phyloP scores from a whole-genome alignment of 2,113 vertebrate species.

The Lepisosteus osseus region DNA sequence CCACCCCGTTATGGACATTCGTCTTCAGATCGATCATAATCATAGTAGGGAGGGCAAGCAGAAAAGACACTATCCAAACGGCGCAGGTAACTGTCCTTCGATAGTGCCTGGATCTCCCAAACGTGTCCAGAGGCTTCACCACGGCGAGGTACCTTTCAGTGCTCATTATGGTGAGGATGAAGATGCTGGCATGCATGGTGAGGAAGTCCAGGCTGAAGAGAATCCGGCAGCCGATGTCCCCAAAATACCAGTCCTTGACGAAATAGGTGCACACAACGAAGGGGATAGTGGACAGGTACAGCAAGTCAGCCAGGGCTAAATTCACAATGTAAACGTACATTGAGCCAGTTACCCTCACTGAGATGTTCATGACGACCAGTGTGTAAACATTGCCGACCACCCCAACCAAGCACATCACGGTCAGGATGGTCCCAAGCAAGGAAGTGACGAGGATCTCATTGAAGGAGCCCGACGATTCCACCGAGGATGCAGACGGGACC shows the following conservation, averaged over 20 bases:
- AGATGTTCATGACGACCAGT: slow-evolving; percentile 38
- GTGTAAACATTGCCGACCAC: slow-evolving; percentile 43
- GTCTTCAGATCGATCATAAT: slow-evolving; percentile 44
- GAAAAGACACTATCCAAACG: slow-evolving; percentile 42
- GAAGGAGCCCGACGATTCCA: slow-evolving; percentile 6
- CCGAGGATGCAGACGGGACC: slow-evolving; percentile 14
- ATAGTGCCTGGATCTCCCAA: slow-evolving; percentile 36
- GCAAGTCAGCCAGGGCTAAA: slow-evolving; percentile 43
- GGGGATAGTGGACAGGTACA: slow-evolving; percentile 45
- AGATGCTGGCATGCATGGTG: slow-evolving; percentile 50
- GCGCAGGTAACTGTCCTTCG: slow-evolving; percentile 32
- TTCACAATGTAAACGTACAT: slow-evolving; percentile 49
- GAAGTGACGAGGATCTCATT: slow-evolving; percentile 32
- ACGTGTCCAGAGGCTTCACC: slow-evolving; percentile 40
- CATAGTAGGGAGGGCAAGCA: slow-evolving; percentile 42
- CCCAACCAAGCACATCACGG: slow-evolving; percentile 38
- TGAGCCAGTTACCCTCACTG: slow-evolving; percentile 38
- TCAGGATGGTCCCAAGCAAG: slow-evolving; percentile 39
- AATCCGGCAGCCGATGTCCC: slow-evolving; percentile 41
- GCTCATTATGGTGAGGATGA: slow-evolving; percentile 48
- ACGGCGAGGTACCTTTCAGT: slow-evolving; percentile 47
- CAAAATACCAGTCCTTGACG: slow-evolving; percentile 45
- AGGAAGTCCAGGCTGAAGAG: slow-evolving; percentile 47
- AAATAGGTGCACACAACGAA: slow-evolving; percentile 49
- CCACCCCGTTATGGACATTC: slow-evolving; percentile 27